Conservation (phyloP, 2,888 invertebrate species). For the Zygothrica quintamaculata region DNA sequence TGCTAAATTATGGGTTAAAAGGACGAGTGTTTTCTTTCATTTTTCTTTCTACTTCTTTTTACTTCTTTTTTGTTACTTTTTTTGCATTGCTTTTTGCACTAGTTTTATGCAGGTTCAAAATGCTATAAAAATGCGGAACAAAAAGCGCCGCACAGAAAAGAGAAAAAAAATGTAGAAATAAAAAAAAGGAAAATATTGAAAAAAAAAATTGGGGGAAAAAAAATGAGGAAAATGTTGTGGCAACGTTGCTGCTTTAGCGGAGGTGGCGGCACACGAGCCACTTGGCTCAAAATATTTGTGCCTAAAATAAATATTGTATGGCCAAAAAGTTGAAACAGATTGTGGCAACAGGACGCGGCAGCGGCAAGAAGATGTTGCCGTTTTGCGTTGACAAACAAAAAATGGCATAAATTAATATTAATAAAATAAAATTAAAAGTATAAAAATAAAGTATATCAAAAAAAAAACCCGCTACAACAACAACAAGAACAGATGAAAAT, state of each 20-base stretch:
- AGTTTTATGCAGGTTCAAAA: constrained; percentile 42
- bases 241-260: constrained; percentile 26
- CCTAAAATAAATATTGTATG: constrained; percentile 71
- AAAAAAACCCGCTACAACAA: constrained; percentile 21
- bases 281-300: constrained; percentile 61
- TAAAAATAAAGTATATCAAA: constrained; percentile 22
- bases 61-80: constrained; percentile 28
- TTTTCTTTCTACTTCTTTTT: no score
- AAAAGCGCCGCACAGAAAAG: constrained; percentile 34
- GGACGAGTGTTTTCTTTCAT: constrained; percentile 61
- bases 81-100: constrained; percentile 9
- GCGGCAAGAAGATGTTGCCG: constrained; percentile 37
- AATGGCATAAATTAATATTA: constrained; percentile 74
- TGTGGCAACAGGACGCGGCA: constrained; percentile 31
- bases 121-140: constrained; percentile 58
- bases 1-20: constrained; percentile 39
- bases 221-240: constrained; percentile 38
- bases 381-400: constrained; percentile 70
- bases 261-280: constrained; percentile 54
- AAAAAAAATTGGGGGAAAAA: no score
- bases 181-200: no score
- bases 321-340: constrained; percentile 21
- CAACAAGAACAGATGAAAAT: constrained; percentile 24
- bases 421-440: constrained; percentile 46
- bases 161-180: constrained; percentile 33